Base-by-base conservation (phyloP, 2,113 vertebrate species). In the Tor tambroides region DNA sequence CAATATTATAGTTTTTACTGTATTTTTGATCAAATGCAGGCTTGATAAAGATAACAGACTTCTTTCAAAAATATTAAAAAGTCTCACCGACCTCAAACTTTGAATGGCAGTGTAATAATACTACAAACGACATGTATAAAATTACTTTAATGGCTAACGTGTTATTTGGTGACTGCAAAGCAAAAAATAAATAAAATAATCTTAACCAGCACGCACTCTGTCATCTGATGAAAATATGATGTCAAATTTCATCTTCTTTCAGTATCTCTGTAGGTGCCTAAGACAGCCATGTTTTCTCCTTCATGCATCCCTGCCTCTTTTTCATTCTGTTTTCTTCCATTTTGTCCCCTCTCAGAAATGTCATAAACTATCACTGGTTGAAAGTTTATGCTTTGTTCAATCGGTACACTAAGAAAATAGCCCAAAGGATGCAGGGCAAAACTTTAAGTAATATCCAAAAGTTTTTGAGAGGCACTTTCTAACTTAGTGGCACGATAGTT, bases 221-320 rank as follows among this genome's bases (percentile, higher is more conserved):
- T 23, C 46, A 80, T 26, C 23, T 80, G 78, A 83, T 78, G 28
- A 84, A 38, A 75, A 83, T 78, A 43, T 63, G 6, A 63, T 46
- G 41, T 67, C 80, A 67, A 28, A 26, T 67, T 67, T 82, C 8
- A 46, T 82, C 61, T 46, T n/a, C 14, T 67, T 82, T 82, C 9
- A 82, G 41, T 26, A 43, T 46, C 59, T 81, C 38, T 82, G 38
- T 49, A 82, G 61, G 41, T 82, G 38, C 56, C 61, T 21, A 41
- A 65, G 80, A 26, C 56, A 41, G n/a, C 14, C 61, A 82, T 30
- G 26, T 28, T 67, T 19, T 43, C 23, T 67, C 1, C 38, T 46
- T 82, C 80, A 82, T 65, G 80, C 59, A 82, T 67, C 61, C n/a
- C n/a, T 82, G 59, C 15, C 41, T 82, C 80, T 46, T 67, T 28